phyloP scores from a whole-genome alignment of 2,113 vertebrate species.

The Poecilia latipinna region DNA sequence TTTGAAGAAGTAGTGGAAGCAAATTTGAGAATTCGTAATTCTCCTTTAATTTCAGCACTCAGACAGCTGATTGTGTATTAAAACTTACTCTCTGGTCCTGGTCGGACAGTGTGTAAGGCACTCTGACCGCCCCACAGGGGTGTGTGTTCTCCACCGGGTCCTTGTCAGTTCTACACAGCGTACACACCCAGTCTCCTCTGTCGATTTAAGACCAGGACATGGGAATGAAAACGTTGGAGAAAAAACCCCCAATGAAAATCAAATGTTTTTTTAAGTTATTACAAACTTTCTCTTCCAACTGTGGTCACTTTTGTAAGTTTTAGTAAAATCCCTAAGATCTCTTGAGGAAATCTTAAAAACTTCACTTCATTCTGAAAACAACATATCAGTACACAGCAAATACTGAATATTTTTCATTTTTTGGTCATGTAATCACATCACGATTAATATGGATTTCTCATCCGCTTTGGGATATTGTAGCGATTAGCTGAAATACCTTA shows the following conservation, averaged over 20 bases:
- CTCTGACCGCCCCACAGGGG: constrained; percentile 55
- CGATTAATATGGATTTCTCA: too few species aligned
- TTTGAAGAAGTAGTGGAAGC: background rate
- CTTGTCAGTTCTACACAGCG: constrained; percentile 84
- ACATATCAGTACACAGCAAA: too few species aligned
- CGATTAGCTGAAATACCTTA: too few species aligned
- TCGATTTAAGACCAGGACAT: background rate
- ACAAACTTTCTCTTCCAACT: background rate
- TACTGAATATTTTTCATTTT: too few species aligned
- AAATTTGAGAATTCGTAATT: too few species aligned
- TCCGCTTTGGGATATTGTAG: too few species aligned
- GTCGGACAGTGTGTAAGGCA: constrained; percentile 76
- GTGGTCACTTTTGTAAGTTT: background rate
- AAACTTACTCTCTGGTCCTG: constrained; percentile 87
- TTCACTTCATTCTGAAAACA: too few species aligned
- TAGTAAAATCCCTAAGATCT: background rate
- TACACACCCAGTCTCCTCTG: constrained; percentile 93
- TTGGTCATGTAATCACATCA: too few species aligned
- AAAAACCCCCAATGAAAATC: background rate
- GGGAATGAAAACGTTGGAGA: background rate
- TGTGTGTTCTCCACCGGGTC: constrained; percentile 82
- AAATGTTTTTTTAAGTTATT: background rate
- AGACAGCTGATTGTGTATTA: background rate
- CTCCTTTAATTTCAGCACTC: background rate
- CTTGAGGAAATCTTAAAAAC: too few species aligned